Evolutionary conservation across 64 coral and sea anemone genomes (phyloP), one percentile per base, ranked within the genome.

Genomic region (Orbicella faveolata): DNA sequence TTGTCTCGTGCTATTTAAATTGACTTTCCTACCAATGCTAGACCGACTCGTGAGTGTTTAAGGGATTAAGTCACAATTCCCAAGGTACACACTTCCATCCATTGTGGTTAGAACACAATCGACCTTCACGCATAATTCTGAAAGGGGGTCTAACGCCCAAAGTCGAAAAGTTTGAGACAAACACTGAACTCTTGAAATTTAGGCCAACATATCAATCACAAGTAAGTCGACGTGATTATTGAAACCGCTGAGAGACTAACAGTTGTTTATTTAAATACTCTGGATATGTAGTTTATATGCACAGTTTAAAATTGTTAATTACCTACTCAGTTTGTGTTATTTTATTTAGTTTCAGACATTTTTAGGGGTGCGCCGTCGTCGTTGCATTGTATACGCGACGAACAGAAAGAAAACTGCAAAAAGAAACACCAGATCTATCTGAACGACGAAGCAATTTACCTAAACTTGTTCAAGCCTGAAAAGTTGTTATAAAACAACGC

Each of bases 41-140:
- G 16, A 23, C 19, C 35, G 17, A 23, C 36, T 0, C 3, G 9
- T 4, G 26, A 36, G 9, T 41, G 34, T 20, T 67, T 19, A 37
- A 20, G 64, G 63, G 81, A 67, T 83, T 83, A 83, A 83, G 30
- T 21, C 21, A 70, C 36, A 70, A 68, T 37, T 72, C 82, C 80
- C 36, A 17, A 14, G 82, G 64, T 85, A 16, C 34, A 70, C 67
- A 70, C 11, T 26, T 70, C n/a, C 2, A 23, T 70, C 4, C 18
- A 19, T 68, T 8, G 67, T 33, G 21, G 67, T 26, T 25, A 70
- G 11, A 70, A 6, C 67, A 30, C 67, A 70, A 70, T 70, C 67
- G 67, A 26, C 67, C 67, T 25, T 11, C 20, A 25, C 9, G n/a
- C 25, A 25, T 25, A 70, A 8, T 70, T 33, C 67, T 70, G 21